Base-by-base conservation (phyloP, 2,888 invertebrate genomes). In the Tricholauxania praeusta region DNA sequence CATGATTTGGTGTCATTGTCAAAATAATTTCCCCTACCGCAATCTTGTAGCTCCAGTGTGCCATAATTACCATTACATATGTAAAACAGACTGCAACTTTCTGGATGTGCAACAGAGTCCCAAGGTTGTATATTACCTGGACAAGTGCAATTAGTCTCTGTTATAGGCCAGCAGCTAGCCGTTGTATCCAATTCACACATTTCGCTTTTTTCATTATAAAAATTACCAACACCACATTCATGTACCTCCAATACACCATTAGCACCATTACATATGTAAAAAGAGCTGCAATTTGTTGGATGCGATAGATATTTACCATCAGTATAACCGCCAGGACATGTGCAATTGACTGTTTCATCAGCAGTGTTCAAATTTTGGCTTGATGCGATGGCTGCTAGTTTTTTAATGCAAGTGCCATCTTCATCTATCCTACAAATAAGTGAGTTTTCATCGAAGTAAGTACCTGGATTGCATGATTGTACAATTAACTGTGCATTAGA, bases 11-110 rank as follows among this genome's bases (percentile, higher is more conserved):
- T 72, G 12, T 64, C 51, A 12, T 59, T 75, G 66, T 81, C 75
- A 55, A 82, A 83, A 10, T 78, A 63, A 57, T 85, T 82, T 12
- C 84, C 84, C 2, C 69, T 71, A 5, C 83, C 84, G 48, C 85
- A 85, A 28, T 77, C 71, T 7, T 81, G 77, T 14, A 78, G 74
- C 4, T 79, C 28, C n/a, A 83, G 73, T 14, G 79, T 63, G 2
- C 39, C 39, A 39, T 39, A 10, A 0, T 81, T 77, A 32, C 80
- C 72, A 12, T 69, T 48, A 47, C 85, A 85, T 4, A 82, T 74
- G 52, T 79, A 80, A 57, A 78, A 85, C 65, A 77, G 78, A 8
- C 74, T 79, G 69, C 84, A 85, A 1, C 79, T 79, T 0, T 65
- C 78, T 12, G 82, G 78, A 75, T 82, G 78, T 0, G 75, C 15